Conservation (phyloP, 2,113 vertebrate genomes). For the Oncorhynchus kisutch region DNA sequence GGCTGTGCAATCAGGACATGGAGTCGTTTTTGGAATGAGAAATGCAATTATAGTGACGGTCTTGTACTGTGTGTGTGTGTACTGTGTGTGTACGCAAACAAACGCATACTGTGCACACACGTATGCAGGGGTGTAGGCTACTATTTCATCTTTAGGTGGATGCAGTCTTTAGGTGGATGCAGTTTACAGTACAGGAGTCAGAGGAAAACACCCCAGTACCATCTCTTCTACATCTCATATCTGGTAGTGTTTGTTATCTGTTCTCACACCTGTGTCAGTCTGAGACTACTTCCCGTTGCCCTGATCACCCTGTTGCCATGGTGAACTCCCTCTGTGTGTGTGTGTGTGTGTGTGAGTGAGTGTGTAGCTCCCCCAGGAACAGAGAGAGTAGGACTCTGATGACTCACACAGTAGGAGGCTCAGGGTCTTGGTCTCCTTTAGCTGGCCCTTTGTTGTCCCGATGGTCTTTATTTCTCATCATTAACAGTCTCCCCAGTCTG, state of each 20-base stretch:
- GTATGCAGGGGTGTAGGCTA: background rate
- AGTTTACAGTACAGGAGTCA: background rate
- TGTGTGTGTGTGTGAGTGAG: slow-evolving; percentile 4
- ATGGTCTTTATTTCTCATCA: slow-evolving; percentile 4
- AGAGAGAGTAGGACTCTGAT: slow-evolving; percentile 42
- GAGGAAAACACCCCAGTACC: background rate
- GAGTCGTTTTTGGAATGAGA: background rate
- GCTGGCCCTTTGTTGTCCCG: slow-evolving; percentile 25
- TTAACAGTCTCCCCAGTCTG: background rate
- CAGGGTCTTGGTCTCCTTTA: slow-evolving; percentile 42
- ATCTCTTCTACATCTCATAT: background rate
- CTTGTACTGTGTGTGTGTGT: background rate
- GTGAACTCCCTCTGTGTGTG: slow-evolving; percentile 47
- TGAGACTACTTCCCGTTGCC: slow-evolving; percentile 46
- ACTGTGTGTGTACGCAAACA: background rate
- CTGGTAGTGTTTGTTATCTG: slow-evolving; percentile 40
- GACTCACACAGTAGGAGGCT: slow-evolving; percentile 56
- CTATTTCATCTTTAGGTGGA: background rate
- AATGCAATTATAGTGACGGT: background rate
- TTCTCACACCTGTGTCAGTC: slow-evolving; percentile 60
- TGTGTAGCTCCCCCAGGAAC: slow-evolving; percentile 32
- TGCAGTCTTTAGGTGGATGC: background rate
- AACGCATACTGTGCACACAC: background rate
- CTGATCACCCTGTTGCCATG: slow-evolving; percentile 68
- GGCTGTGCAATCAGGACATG: background rate